These are phyloP conservation scores for Pelecanoides urinatrix DNA, from an alignment of 2,113 vertebrate genomes.

Conservation along the genomic window DNA sequence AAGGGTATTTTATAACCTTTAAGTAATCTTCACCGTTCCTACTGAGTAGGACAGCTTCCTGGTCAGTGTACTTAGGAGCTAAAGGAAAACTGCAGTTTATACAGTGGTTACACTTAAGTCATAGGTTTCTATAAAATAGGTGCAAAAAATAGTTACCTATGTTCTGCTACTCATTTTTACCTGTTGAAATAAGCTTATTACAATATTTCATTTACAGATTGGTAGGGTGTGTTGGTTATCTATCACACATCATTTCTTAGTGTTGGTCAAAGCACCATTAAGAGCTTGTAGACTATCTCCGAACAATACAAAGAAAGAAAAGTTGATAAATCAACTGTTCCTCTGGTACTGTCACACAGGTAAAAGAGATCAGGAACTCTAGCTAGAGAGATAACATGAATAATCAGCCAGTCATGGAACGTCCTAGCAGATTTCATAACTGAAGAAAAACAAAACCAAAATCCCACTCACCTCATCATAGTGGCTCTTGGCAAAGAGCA, in stretches of 20 bases:
- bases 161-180: background rate
- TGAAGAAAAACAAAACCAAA: background rate
- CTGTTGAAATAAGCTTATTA: background rate
- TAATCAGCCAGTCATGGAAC: rapidly evolving
- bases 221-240: background rate
- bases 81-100: background rate
- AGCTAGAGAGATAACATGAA: background rate
- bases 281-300: rapidly evolving
- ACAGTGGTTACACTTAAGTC: background rate
- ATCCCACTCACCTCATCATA: conserved; percentile 89
- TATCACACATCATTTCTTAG: rapidly evolving
- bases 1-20: background rate
- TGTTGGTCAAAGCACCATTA: rapidly evolving
- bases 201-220: background rate
- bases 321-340: rapidly evolving
- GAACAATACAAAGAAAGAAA: rapidly evolving
- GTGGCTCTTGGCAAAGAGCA: conserved; percentile 98
- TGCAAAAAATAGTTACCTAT: background rate
- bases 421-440: rapidly evolving
- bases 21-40: background rate
- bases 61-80: background rate
- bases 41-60: background rate
- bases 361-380: no score
- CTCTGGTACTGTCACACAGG: background rate
- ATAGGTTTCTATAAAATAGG: background rate